These are phyloP conservation scores for Muricea muricata DNA, from an alignment of 92 coral and sea anemone genomes.

Conservation along the genomic window DNA sequence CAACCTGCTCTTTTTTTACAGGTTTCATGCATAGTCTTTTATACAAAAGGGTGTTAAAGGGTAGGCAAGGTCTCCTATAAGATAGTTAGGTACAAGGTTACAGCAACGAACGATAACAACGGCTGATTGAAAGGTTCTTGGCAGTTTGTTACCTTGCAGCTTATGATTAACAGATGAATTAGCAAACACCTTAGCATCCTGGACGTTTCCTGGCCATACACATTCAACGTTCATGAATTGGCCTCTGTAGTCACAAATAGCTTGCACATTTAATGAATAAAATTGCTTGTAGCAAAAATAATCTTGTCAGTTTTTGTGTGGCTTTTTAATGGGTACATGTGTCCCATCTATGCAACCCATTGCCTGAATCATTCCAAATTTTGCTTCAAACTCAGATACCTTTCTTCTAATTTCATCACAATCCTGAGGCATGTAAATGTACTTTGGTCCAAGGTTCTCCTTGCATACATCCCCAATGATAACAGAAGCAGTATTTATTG, in stretches of 20 bases:
- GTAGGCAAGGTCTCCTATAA: background rate
- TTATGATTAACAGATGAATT: background rate
- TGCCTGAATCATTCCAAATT: slow-evolving; percentile 62
- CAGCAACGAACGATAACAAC: background rate
- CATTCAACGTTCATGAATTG: background rate
- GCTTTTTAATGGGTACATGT: slow-evolving; percentile 56
- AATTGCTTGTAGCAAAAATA: slow-evolving; percentile 58
- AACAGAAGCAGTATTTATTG: background rate
- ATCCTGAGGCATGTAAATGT: background rate
- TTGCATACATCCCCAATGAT: too few relatives aligned
- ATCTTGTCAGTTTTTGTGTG: slow-evolving; percentile 59
- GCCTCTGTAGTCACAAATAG: slow-evolving; percentile 40
- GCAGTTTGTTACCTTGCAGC: background rate
- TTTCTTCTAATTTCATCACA: background rate
- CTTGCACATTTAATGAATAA: slow-evolving; percentile 28
- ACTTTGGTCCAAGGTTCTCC: too few relatives aligned
- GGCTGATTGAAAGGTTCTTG: background rate
- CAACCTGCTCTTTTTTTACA: background rate
- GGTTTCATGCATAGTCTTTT: background rate
- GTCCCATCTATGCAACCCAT: slow-evolving; percentile 70
- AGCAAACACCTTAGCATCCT: slow-evolving; percentile 36
- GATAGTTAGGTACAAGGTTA: background rate
- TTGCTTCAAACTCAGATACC: too few relatives aligned
- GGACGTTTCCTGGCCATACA: slow-evolving; percentile 38
- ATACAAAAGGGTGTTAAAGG: background rate